phyloP scores from a whole-genome alignment of 2,888 invertebrate species.

The Mythimna albipuncta region DNA sequence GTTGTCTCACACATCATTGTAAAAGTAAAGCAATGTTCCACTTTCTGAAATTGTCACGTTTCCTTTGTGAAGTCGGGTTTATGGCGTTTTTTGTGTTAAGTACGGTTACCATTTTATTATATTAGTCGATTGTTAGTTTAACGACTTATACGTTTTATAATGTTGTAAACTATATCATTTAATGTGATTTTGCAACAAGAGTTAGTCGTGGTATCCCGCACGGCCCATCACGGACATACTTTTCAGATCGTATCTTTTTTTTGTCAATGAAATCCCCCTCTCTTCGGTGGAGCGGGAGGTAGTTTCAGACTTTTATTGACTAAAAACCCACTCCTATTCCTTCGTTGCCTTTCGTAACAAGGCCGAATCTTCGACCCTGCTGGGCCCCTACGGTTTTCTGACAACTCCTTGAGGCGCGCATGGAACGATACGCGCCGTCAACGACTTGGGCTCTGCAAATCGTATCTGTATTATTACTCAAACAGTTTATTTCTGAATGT shows the following conservation, averaged over 20 bases:
- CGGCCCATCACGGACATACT: conserved; percentile 9
- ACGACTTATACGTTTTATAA: conserved; percentile 27
- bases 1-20: not conserved
- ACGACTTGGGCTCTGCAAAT: not conserved
- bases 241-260: conserved; percentile 2
- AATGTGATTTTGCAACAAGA: conserved; percentile 36
- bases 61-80: conserved; percentile 57
- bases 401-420: too few relatives aligned
- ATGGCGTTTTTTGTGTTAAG: conserved; percentile 50
- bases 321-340: too few relatives aligned
- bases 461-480: not conserved
- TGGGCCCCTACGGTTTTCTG: too few relatives aligned
- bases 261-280: too few relatives aligned
- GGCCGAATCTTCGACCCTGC: too few relatives aligned
- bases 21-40: conserved; percentile 24
- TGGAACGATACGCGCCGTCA: too few relatives aligned
- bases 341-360: too few relatives aligned
- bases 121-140: conserved; percentile 59
- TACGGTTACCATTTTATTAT: conserved; percentile 51
- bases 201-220: conserved; percentile 17
- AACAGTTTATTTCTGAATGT: not conserved
- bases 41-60: conserved; percentile 61
- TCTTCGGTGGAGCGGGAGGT: too few relatives aligned
- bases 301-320: too few relatives aligned
- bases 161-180: conserved; percentile 43